These are phyloP conservation scores for Oceanites oceanicus DNA, from an alignment of 2,113 vertebrate genomes.

Conservation along the genomic window DNA sequence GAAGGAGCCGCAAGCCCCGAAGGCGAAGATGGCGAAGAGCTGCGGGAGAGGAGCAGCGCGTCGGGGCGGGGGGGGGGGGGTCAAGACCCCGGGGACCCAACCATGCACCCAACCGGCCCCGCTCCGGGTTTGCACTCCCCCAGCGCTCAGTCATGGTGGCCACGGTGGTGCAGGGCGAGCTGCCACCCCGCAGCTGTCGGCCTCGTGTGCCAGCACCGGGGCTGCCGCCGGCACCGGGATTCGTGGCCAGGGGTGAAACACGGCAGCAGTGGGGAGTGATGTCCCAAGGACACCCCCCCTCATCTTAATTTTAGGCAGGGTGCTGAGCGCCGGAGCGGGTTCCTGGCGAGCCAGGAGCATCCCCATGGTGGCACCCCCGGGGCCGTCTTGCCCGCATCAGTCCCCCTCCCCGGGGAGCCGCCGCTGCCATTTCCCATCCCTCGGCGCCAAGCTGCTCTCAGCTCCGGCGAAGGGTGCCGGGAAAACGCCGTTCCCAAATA, in stretches of 20 bases:
- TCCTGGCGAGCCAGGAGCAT: not conserved
- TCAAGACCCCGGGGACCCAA: not conserved
- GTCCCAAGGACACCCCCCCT: not conserved
- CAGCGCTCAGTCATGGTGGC: not conserved
- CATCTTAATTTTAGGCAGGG: not conserved
- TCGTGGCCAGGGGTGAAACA: not conserved
- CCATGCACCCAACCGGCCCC: not conserved
- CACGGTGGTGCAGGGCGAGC: not conserved
- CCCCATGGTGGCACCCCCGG: not conserved
- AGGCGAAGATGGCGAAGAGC: conserved; percentile 94
- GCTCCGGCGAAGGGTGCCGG: not conserved
- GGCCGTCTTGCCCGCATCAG: not conserved
- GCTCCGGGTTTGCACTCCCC: not conserved
- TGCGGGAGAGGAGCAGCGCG: conserved; percentile 40
- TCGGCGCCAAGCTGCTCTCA: not conserved
- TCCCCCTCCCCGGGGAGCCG: no score
- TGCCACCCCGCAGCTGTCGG: not conserved
- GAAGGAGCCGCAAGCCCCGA: conserved; percentile 89
- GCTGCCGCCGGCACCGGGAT: not conserved
- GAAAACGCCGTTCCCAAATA: not conserved
- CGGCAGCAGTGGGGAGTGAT: no score
- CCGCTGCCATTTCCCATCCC: not conserved
- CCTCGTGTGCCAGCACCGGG: not conserved
- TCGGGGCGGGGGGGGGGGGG: not conserved
- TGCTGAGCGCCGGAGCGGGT: not conserved